Base-by-base conservation (phyloP, 1,140 invertebrate genomes). In the Neuroterus valhalla region DNA sequence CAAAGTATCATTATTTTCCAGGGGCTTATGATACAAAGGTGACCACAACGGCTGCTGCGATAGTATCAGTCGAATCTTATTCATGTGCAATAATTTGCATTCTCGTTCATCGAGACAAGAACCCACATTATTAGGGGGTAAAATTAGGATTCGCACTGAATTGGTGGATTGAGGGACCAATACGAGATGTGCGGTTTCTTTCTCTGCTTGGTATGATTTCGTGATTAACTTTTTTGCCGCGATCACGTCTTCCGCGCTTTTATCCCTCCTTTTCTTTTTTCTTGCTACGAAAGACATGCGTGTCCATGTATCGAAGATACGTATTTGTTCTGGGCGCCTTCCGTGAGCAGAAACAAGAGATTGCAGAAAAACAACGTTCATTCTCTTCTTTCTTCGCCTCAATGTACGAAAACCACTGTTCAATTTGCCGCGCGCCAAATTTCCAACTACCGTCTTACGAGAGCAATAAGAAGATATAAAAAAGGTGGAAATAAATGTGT, bases 31-130 rank as follows among this genome's bases (percentile, higher is more conserved):
- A 26, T 52, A 21, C 50, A 52, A 46, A 74, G 74, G 73, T 77
- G 70, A 77, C 74, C 79, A 74, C 71, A 52, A 52, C 50, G 50
- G 50, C 50, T 52, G 50, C 17, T 52, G 50, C 19, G 21, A 72
- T 42, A 44, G 42, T 71, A 71, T 79, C 86, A 87, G 84, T 83
- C 84, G 84, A 84, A 78, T 82, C 82, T 87, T 84, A 82, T 84
- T 84, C 78, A 76, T 78, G 71, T 78, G 79, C 72, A 84, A 85
- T 87, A 87, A 89, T 89, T 89, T 89, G 87, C 87, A 88, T 89
- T 84, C 82, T 85, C 76, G 78, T 78, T 84, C 70, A 76, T 75
- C 77, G 78, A 70, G 79, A 82, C 82, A 82, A 82, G 84, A 86
- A 86, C 78, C 84, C 84, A 83, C 85, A 87, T 87, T 87, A 87